Conservation (phyloP, 2,888 invertebrate species). For the Geophilus truncorum region DNA sequence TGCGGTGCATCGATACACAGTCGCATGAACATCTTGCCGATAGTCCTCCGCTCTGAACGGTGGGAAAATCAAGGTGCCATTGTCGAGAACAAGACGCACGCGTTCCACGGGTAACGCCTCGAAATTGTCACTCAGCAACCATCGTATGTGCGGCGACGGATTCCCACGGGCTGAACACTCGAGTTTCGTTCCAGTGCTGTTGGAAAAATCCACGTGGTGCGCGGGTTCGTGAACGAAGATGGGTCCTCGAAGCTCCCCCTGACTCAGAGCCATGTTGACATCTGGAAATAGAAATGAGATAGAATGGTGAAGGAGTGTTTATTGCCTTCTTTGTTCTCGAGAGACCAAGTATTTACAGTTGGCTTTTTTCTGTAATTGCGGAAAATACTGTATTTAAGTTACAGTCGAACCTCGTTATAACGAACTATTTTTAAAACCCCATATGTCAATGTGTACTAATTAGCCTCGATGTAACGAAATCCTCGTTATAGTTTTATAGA, state of each 20-base stretch:
- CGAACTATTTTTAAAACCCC: no score
- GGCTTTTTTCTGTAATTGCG: no score
- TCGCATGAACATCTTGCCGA: slow-evolving; percentile 9
- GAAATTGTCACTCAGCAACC: neutral
- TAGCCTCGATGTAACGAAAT: no score
- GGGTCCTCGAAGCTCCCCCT: neutral
- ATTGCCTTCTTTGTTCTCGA: neutral
- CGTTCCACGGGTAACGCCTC: neutral
- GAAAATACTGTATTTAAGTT: no score
- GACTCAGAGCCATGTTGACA: slow-evolving; percentile 14
- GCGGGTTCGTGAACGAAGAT: neutral
- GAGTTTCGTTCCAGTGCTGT: neutral
- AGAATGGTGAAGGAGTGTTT: neutral
- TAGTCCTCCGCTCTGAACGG: slow-evolving; percentile 11
- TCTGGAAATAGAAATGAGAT: neutral
- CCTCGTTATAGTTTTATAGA: no score
- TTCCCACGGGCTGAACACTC: neutral
- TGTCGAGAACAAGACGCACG: neutral
- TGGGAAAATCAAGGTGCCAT: neutral
- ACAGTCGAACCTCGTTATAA: no score
- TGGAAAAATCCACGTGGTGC: neutral
- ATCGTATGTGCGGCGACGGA: neutral
- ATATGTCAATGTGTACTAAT: no score
- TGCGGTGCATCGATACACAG: neutral
- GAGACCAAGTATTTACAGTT: no score